These are phyloP conservation scores for Hypomecis punctinalis DNA, from an alignment of 2,888 invertebrate genomes.

Conservation along the genomic window DNA sequence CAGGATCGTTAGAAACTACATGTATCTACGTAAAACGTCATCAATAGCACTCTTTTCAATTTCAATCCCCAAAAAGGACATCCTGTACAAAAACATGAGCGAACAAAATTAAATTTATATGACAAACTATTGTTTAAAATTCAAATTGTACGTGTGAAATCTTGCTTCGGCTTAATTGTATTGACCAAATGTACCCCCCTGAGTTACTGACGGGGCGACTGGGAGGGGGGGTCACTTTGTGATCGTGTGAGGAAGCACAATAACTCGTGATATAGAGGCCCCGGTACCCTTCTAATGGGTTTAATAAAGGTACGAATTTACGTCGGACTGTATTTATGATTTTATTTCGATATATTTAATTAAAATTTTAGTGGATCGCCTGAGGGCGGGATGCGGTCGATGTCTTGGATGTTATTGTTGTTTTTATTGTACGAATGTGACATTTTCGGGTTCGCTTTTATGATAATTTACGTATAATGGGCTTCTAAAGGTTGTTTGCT, in stretches of 20 bases:
- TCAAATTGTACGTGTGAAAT: slow-evolving; percentile 83
- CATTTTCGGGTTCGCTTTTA: slow-evolving; percentile 39
- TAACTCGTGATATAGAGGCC: slow-evolving; percentile 72
- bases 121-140: slow-evolving; percentile 85
- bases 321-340: slow-evolving; percentile 78
- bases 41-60: background rate
- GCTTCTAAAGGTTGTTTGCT: slow-evolving; percentile 37
- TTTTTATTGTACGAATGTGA: slow-evolving; percentile 46
- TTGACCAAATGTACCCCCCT: slow-evolving; percentile 73
- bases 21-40: background rate
- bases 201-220: slow-evolving; percentile 53
- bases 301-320: slow-evolving; percentile 82
- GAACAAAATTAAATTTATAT: slow-evolving; percentile 82
- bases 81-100: slow-evolving; percentile 61
- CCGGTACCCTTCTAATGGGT: slow-evolving; percentile 75
- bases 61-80: slow-evolving; percentile 43
- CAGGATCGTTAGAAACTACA: too few relatives aligned
- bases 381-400: slow-evolving; percentile 35
- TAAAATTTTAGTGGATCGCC: slow-evolving; percentile 73
- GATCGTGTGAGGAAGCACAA: slow-evolving; percentile 73
- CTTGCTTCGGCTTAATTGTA: slow-evolving; percentile 80
- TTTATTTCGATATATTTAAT: slow-evolving; percentile 83
- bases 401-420: slow-evolving; percentile 41
- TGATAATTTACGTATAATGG: slow-evolving; percentile 38
- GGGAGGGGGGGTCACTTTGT: slow-evolving; percentile 49